A percentile compares a stretch with the other conserved stretches of the same genome.
Evolutionary conservation across 2,888 invertebrate species (phyloP).

Genomic region (Beris chalybata): DNA sequence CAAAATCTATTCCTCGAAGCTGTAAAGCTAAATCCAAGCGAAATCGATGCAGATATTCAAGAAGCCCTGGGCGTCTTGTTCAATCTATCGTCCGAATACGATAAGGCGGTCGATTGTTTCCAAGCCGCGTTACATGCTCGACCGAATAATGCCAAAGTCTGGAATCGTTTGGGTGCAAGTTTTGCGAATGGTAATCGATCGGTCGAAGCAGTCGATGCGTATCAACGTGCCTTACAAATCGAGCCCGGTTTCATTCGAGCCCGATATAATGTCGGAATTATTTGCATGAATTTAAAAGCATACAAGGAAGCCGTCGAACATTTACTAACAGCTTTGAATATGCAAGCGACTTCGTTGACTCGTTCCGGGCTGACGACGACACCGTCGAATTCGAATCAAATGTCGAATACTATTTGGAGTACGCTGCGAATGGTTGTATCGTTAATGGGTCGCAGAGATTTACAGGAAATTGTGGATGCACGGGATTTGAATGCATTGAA

Average conservation of each 20-base stretch:
- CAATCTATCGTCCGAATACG: slow-evolving; percentile 90
- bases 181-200: slow-evolving; percentile 93
- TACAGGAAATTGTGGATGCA: slow-evolving; percentile 64
- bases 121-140: slow-evolving; percentile 82
- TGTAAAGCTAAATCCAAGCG: slow-evolving; percentile 72
- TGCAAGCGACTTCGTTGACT: slow-evolving; percentile 71
- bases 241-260: slow-evolving; percentile 96
- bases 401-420: slow-evolving; percentile 94
- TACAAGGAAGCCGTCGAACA: slow-evolving; percentile 96
- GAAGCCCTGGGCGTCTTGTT: slow-evolving; percentile 94
- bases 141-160: slow-evolving; percentile 79
- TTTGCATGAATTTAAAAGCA: slow-evolving; percentile 93
- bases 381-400: slow-evolving; percentile 58
- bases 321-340: slow-evolving; percentile 87
- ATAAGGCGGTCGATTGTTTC: slow-evolving; percentile 97
- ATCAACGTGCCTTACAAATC: slow-evolving; percentile 85
- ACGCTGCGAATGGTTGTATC: slow-evolving; percentile 87
- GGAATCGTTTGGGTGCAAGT: slow-evolving; percentile 97
- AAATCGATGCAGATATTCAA: slow-evolving; percentile 88
- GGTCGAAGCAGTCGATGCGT: slow-evolving; percentile 95
- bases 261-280: slow-evolving; percentile 96
- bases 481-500: slow-evolving; percentile 66
- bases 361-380: slow-evolving; percentile 59
- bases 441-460: slow-evolving; percentile 71
- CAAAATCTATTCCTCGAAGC: slow-evolving; percentile 77